A percentile compares a stretch with the other conserved stretches of the same genome.
phyloP scores from a whole-genome alignment of 2,888 invertebrate genomes.

The Aquatica leii region DNA sequence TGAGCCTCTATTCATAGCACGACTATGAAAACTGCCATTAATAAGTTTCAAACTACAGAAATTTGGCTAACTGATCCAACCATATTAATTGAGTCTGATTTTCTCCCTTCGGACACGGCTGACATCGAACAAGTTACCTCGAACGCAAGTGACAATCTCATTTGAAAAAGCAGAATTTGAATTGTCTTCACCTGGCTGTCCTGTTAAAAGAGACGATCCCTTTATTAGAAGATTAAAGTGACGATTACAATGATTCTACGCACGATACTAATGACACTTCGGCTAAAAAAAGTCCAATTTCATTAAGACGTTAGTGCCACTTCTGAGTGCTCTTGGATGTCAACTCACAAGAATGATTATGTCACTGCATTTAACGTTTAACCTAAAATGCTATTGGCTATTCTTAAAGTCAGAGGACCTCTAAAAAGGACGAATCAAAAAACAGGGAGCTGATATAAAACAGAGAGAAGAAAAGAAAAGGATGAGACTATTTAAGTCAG shows the following conservation, averaged over 20 bases:
- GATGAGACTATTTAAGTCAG: too few relatives aligned
- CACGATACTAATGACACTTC: background rate
- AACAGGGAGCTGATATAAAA: too few relatives aligned
- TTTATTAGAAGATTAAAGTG: too few relatives aligned
- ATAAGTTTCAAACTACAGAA: slow-evolving; percentile 43
- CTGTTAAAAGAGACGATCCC: background rate
- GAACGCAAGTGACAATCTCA: background rate
- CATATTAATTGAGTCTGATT: slow-evolving; percentile 1
- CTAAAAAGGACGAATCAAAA: too few relatives aligned
- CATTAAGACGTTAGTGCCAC: too few relatives aligned
- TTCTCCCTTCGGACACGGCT: background rate
- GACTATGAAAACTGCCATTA: slow-evolving; percentile 27
- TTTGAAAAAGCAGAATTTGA: background rate
- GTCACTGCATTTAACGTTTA: too few relatives aligned
- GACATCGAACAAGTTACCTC: background rate
- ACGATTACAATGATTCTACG: background rate
- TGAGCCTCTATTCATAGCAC: background rate
- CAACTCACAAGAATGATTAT: too few relatives aligned
- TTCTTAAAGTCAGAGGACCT: too few relatives aligned
- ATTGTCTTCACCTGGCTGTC: background rate
- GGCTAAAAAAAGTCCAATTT: too few relatives aligned
- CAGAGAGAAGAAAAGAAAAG: too few relatives aligned
- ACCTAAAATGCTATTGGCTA: too few relatives aligned
- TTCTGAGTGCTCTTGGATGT: too few relatives aligned
- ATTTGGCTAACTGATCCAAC: background rate